Conservation (phyloP, 37 sponge, comb jelly and placozoan genomes). For the Halisarca cf. caerulea region DNA sequence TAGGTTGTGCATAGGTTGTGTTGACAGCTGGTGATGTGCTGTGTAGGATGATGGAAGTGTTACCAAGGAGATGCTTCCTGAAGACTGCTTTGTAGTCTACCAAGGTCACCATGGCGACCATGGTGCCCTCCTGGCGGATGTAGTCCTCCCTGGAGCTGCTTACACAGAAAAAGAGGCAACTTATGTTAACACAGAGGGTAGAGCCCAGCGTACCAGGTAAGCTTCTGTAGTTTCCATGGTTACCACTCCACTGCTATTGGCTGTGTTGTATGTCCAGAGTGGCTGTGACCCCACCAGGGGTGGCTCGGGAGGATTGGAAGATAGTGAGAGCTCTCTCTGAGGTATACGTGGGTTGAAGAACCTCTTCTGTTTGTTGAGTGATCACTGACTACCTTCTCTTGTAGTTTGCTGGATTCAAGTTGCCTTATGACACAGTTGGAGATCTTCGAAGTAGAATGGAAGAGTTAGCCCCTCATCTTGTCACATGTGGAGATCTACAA, state of each 20-base stretch:
- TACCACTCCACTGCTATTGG: background rate
- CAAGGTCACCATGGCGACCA: constrained; percentile 98
- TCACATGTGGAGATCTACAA: constrained; percentile 62
- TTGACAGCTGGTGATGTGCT: background rate
- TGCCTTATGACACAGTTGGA: constrained; percentile 76
- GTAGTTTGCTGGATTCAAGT: constrained; percentile 68
- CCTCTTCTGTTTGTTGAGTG: no score
- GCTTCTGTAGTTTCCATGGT: no score
- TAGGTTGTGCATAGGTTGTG: background rate
- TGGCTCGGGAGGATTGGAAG: constrained; percentile 97
- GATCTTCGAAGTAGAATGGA: constrained; percentile 71
- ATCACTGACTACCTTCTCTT: background rate
- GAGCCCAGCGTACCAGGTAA: constrained; percentile 88
- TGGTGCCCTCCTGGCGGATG: constrained; percentile 90
- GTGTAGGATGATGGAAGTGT: constrained; percentile 63
- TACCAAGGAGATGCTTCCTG: constrained; percentile 53
- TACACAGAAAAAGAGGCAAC: constrained; percentile 98
- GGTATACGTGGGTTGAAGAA: no score
- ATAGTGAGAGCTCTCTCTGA: constrained; percentile 94
- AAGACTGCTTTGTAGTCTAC: constrained; percentile 84
- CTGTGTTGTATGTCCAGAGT: constrained; percentile 36
- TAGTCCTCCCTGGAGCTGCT: constrained; percentile 93
- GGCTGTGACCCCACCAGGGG: constrained; percentile 96
- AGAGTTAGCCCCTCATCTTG: constrained; percentile 76
- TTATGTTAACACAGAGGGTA: constrained; percentile 96